phyloP scores from a whole-genome alignment of 2,113 vertebrate genomes.

The Macaca nemestrina region DNA sequence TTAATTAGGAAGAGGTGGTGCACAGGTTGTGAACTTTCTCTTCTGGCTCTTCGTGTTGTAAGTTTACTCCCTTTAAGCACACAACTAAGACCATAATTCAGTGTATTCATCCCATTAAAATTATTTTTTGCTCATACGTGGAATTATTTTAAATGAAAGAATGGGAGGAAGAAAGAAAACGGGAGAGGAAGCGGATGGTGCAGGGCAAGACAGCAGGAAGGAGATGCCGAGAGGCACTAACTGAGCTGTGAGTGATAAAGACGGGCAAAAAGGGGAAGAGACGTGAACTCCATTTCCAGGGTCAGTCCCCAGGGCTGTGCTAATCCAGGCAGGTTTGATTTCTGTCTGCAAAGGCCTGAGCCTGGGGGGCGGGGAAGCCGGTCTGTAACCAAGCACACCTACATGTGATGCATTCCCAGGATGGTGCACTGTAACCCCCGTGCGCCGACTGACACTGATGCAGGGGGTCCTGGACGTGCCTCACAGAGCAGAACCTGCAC shows the following conservation, averaged over 20 bases:
- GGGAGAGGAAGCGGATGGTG: rapidly evolving
- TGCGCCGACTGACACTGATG: no score
- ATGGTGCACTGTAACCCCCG: rapidly evolving
- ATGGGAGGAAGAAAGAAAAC: not conserved
- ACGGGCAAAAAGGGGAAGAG: not conserved
- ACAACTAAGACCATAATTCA: not conserved
- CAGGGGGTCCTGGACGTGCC: not conserved
- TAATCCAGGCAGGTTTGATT: not conserved
- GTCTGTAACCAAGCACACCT: not conserved
- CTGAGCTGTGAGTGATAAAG: not conserved
- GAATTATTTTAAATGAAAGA: not conserved
- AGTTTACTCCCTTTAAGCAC: no score
- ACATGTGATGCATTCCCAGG: rapidly evolving
- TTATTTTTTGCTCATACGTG: not conserved
- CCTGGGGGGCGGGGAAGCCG: rapidly evolving
- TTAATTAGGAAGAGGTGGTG: no score
- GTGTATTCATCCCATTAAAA: not conserved
- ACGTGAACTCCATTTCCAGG: not conserved
- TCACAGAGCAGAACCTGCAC: rapidly evolving
- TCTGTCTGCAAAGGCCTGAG: not conserved
- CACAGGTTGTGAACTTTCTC: not conserved
- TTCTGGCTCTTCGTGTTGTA: not conserved
- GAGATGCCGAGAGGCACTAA: rapidly evolving
- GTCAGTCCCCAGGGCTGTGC: not conserved
- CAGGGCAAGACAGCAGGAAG: rapidly evolving